Base-by-base conservation (phyloP, 2,113 vertebrate genomes). In the Zingel zingel region DNA sequence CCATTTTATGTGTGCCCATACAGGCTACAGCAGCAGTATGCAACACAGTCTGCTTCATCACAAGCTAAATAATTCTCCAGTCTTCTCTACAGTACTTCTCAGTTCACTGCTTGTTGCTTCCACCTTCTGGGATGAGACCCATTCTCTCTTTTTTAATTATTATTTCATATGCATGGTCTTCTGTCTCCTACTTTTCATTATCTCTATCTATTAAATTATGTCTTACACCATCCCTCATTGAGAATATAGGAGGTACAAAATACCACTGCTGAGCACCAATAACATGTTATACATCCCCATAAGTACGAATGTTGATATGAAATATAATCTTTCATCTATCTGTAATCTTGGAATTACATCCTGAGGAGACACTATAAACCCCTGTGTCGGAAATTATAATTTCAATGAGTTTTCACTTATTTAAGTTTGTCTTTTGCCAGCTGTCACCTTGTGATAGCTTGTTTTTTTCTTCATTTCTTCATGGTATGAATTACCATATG, bases 31-130 rank as follows among this genome's bases (percentile, higher is more conserved):
- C 83, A 79, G 87, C 89, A 65, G 53, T 64, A 77, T 65, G 79
- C 84, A 77, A 73, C 90, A 84, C 86, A 72, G 56, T 79, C 73
- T 82, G 77, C 77, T 67, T 78, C 72, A 82, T 80, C 86, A 59
- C 88, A 80, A 89, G 70, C 88, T 84, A 66, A 82, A 71, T 5
- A 85, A 77, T 63, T 51, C 59, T 80, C 25, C 72, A 64, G 71
- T 72, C 65, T 82, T 56, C 72, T 79, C 76, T 66, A 54, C 64
- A 75, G 25, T 72, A 33, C 53, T 71, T 63, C 39, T 63, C 19
- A 81, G 51, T 74, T 78, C 89, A 85, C 88, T 25, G 85, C 92
- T 88, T 89, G 64, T 86, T 84, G 77, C 89, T 91, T 89, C 45
- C 79, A 85, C 81, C 66, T 45, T 25, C 33, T 71, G 36, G 79